Base-by-base conservation (phyloP, 2,888 invertebrate genomes). In the Caenorhabditis afra region DNA sequence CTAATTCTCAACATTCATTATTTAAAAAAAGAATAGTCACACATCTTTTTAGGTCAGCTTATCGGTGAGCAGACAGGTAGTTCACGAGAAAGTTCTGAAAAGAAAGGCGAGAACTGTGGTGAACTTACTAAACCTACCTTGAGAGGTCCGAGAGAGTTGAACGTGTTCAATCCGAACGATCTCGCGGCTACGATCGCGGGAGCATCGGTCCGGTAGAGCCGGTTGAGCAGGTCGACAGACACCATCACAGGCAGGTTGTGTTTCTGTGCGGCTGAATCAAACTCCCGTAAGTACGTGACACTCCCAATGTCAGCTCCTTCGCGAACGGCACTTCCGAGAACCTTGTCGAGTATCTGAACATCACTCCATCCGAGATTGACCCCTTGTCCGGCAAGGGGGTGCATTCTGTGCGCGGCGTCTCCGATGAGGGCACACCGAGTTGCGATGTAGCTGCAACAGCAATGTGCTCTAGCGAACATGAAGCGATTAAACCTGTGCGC, bases 281-380 rank as follows among this genome's bases (percentile, higher is more conserved):
- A 99, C 84, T 94, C 93, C 66, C 93, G 91, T 73, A 98, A 92
- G 92, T 94, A 94, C 18, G 92, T 91, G 23, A 93, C 91, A 84
- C 94, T 93, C 23, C 94, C 93, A 59, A 96, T 91, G 86, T 94
- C 93, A 64, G 93, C 92, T 1, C 98, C 98, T 73, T 93, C 92
- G 88, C 93, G 93, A 0, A 93, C 92, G 0, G 94, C 93, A 22
- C 94, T 93, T 0, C 94, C 93, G 16, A 99, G 91, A 14, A 93
- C 90, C 57, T 93, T 91, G 0, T 94, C 93, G n/a, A 99, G 92
- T 82, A 93, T 93, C 37, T 92, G 91, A 0, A 96, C 94, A 92
- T 99, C 99, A 8, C 96, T 95, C 91, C 98, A 96, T 1, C 99
- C 99, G 52, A 99, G 92, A 92, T 99, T 99, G 0, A 97, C 96